These are phyloP conservation scores for Sciurus carolinensis DNA, from an alignment of 2,797 vertebrate genomes.

Conservation along the genomic window DNA sequence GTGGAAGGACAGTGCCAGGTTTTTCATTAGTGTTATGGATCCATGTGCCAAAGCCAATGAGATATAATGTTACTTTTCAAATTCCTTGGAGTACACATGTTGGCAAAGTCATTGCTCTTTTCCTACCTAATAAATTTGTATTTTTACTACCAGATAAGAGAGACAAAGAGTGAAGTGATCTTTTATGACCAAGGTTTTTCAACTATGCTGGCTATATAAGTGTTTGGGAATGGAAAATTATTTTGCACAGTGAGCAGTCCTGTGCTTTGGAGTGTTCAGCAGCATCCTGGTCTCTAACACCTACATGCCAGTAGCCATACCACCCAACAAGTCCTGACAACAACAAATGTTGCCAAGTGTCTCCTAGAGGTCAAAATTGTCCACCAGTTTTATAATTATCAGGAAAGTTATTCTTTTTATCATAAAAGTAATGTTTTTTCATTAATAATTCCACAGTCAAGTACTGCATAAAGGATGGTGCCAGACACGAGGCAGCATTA, in stretches of 20 bases:
- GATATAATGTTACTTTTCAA: slow-evolving; percentile 67
- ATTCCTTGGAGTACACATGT: slow-evolving; percentile 58
- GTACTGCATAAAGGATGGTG: background rate
- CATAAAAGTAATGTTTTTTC: background rate
- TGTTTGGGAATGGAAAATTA: background rate
- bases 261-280: background rate
- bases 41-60: slow-evolving; percentile 53
- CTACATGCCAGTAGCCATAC: background rate
- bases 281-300: background rate
- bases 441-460: slow-evolving; percentile 18
- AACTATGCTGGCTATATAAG: background rate
- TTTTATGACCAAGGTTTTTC: slow-evolving; percentile 40
- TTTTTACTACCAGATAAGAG: slow-evolving; percentile 46
- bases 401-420: slow-evolving; percentile 28
- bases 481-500: background rate
- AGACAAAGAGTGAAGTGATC: slow-evolving; percentile 10
- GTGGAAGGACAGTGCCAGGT: slow-evolving; percentile 39
- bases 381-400: slow-evolving; percentile 8
- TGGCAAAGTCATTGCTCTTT: slow-evolving; percentile 54
- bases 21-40: slow-evolving; percentile 65
- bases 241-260: background rate
- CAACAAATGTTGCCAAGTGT: background rate
- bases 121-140: slow-evolving; percentile 20
- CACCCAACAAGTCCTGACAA: background rate
- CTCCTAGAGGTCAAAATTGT: background rate